Conservation (phyloP, 2,888 invertebrate species). For the Latrodectus elegans region DNA sequence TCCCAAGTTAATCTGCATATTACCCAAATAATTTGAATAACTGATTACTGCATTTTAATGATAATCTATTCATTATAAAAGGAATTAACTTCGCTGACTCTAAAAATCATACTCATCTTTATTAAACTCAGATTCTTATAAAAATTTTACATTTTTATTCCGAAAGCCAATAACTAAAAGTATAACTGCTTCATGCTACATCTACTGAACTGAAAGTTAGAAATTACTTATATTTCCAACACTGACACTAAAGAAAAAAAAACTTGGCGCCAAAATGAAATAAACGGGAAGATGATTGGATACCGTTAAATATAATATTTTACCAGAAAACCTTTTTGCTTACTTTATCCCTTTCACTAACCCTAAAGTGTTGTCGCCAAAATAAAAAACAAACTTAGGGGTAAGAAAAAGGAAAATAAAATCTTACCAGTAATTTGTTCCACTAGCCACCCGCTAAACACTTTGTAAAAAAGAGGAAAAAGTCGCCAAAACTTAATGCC, state of each 20-base stretch:
- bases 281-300: slow-evolving; percentile 23
- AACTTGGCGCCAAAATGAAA: neutral
- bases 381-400: slow-evolving; percentile 25
- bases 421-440: slow-evolving; percentile 49
- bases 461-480: neutral
- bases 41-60: no score
- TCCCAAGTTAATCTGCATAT: no score
- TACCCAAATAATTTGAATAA: no score
- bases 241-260: neutral
- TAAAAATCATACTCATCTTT: no score
- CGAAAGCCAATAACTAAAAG: no score
- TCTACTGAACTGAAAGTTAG: neutral
- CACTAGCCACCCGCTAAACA: slow-evolving; percentile 43
- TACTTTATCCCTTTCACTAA: slow-evolving; percentile 37
- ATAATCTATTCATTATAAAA: no score
- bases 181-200: no score
- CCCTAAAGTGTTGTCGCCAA: slow-evolving; percentile 27
- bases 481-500: neutral
- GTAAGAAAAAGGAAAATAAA: slow-evolving; percentile 4
- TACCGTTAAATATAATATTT: slow-evolving; percentile 35
- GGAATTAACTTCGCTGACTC: no score
- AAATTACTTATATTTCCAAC: neutral
- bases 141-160: no score
- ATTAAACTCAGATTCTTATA: no score
- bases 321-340: slow-evolving; percentile 10